Conservation (phyloP, 2,113 vertebrate genomes). For the Athene noctua region DNA sequence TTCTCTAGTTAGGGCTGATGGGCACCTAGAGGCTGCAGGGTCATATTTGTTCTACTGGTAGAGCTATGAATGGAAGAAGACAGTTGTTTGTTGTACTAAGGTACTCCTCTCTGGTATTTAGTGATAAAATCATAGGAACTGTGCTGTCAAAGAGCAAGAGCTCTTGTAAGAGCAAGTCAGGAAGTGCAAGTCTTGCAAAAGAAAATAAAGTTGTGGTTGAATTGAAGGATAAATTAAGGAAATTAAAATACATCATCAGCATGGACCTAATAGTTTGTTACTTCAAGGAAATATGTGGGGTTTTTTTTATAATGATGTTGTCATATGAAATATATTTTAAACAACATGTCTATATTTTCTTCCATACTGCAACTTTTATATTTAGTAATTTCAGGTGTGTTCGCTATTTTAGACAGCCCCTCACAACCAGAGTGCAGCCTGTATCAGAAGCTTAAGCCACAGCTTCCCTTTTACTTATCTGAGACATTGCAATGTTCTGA, state of each 20-base stretch:
- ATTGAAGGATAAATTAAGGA: neutral
- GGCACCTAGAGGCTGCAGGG: too few relatives aligned
- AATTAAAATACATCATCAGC: neutral
- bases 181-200: neutral
- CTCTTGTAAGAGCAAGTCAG: neutral
- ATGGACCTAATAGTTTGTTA: neutral
- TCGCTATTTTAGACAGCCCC: neutral
- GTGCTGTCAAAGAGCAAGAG: neutral
- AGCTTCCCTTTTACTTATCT: neutral
- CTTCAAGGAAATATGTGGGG: neutral
- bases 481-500: neutral
- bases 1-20: neutral
- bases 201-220: neutral
- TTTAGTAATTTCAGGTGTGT: neutral
- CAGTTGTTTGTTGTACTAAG: neutral
- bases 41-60: neutral
- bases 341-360: neutral
- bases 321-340: neutral
- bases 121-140: neutral
- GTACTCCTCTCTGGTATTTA: neutral
- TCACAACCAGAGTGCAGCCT: neutral
- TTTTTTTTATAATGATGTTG: neutral
- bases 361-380: neutral
- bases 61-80: neutral
- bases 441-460: neutral